A percentile compares a stretch with the other conserved stretches of the same genome.
These are phyloP conservation scores for Rhagoletis zephyria DNA, from an alignment of 1,140 invertebrate genomes.

Conservation along the genomic window DNA sequence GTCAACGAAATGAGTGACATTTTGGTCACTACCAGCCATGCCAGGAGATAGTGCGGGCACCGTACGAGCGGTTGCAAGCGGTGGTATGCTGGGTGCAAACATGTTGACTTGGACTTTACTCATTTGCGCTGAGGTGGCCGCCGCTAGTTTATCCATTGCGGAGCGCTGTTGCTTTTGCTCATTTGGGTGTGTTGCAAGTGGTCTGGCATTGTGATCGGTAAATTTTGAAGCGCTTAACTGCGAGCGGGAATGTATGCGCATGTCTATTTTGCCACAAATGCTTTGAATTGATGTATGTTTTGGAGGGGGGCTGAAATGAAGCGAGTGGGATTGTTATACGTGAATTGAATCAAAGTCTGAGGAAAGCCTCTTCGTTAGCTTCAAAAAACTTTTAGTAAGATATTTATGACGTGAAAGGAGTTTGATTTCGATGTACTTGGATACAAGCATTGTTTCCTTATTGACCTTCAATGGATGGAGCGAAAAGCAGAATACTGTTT, in stretches of 20 bases:
- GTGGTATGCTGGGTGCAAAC: neutral
- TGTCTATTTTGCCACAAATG: constrained; percentile 64
- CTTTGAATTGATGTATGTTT: constrained; percentile 59
- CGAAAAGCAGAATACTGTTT: too few relatives aligned
- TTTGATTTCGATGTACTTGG: too few relatives aligned
- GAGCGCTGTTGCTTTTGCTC: neutral
- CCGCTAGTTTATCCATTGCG: neutral
- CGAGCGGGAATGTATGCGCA: constrained; percentile 61
- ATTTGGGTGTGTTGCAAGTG: neutral
- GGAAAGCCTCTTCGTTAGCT: too few relatives aligned
- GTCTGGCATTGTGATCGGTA: neutral
- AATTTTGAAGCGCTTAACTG: neutral
- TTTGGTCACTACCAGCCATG: neutral
- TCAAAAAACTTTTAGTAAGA: too few relatives aligned
- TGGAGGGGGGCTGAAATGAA: constrained; percentile 62
- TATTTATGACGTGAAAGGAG: too few relatives aligned
- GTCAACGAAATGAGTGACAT: constrained; percentile 58
- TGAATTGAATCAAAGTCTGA: neutral
- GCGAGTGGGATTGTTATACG: neutral
- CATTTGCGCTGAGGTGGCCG: neutral
- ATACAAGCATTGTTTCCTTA: too few relatives aligned
- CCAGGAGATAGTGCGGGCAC: neutral
- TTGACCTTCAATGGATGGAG: too few relatives aligned
- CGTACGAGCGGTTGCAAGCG: neutral
- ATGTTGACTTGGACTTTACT: neutral